Conservation (phyloP, 2,113 vertebrate species). For the Hemiscyllium ocellatum region DNA sequence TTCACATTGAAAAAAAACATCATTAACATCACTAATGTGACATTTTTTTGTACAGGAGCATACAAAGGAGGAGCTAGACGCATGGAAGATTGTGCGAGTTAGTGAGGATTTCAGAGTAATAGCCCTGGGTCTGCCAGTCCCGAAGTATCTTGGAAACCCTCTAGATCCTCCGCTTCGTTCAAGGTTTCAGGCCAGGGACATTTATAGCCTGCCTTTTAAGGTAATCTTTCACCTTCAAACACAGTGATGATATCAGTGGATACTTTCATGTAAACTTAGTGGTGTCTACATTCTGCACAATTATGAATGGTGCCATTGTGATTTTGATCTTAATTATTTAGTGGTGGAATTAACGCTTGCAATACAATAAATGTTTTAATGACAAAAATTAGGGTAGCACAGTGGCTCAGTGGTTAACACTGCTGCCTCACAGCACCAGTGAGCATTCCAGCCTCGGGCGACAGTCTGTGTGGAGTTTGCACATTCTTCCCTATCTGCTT, state of each 20-base stretch:
- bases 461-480: no score
- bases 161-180: constrained; percentile 92
- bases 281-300: background rate
- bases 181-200: constrained; percentile 90
- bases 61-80: constrained; percentile 77
- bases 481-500: no score
- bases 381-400: no score
- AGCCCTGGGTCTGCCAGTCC: constrained; percentile 87
- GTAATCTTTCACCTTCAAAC: constrained; percentile 50
- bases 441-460: no score
- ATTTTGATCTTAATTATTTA: background rate
- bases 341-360: background rate
- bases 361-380: background rate
- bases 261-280: background rate
- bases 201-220: constrained; percentile 91
- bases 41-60: constrained; percentile 66
- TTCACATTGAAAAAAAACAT: background rate
- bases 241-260: background rate
- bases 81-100: constrained; percentile 89
- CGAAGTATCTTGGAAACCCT: constrained; percentile 85
- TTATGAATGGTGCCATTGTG: background rate
- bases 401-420: no score
- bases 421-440: no score
- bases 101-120: constrained; percentile 97
- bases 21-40: constrained; percentile 17